Evolutionary conservation across 2,888 invertebrate genomes (phyloP), one percentile per base, ranked within the genome.

Genomic region (Neocrepidodera transversa): DNA sequence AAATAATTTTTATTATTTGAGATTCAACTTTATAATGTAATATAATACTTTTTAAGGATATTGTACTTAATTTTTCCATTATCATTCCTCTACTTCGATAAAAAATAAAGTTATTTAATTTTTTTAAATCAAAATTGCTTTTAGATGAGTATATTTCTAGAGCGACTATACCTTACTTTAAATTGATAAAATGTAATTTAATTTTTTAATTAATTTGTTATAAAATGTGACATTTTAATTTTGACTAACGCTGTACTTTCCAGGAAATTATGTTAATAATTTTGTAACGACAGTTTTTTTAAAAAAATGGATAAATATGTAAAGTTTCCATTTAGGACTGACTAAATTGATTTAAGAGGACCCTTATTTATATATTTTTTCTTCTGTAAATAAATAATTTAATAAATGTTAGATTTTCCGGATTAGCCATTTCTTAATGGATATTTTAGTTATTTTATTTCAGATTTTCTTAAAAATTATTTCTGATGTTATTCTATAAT

Each of bases 301-400:
- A 2, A 13, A 32, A 23, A 32, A 32, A 42, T 42, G 20, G 42
- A 16, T n/a, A 17, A 40, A n/a, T 40, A 40, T 18, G 7, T 40
- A 40, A n/a, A 16, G 17, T 3, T 18, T 40, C 40, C 40, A 40
- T 40, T 40, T 40, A 40, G 40, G 18, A 42, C 42, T 42, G 42
- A 42, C 42, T 42, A 20, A 42, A 42, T 42, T 42, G 18, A 8
- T 23, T 20, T 42, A 42, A 42, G 23, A 8, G 8, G n/a, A 20
- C n/a, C 13, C n/a, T 42, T 20, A 11, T 20, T 5, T 42, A 11
- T 42, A 42, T 40, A 40, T 17, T 17, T 20, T 42, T 10, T 42
- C 17, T 23, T 10, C 11, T 42, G 42, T 42, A 42, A 42, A 42
- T 42, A 42, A n/a, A 42, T 23, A 20, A n/a, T 16, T 18, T 10